Base-by-base conservation (phyloP, 2,888 invertebrate species). In the Ectemnius continuus region DNA sequence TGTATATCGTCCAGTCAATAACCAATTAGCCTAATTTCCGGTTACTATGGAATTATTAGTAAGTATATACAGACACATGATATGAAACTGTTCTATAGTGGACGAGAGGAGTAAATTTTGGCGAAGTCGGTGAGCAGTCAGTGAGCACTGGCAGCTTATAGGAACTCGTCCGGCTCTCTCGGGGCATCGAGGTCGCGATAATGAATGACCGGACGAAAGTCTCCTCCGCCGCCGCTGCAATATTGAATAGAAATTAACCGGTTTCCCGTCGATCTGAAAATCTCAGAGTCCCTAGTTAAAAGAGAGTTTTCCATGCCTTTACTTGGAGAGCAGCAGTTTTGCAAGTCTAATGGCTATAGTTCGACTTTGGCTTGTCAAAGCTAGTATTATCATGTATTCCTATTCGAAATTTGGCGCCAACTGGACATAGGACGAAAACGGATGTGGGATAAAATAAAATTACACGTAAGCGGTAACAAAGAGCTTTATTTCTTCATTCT, bases 121-220 rank as follows among this genome's bases (percentile, higher is more conserved):
- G 26, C 13, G 57, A 8, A 16, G 14, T 62, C 46, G 47, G 28
- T 36, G 36, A 23, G 23, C 36, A 36, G 36, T 36, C 8, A 36
- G 36, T 36, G 36, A 36, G 36, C 23, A n/a, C 26, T 3, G 18
- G 57, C 4, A 18, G 62, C 65, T 67, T 84, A 83, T 86, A 95
- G 93, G 92, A 96, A 96, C 92, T 97, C 96, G 92, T 97, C 96
- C 82, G 96, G 96, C 92, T 97, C 97, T 91, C 96, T 94, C 80
- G 97, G 97, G 84, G 97, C 97, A 92, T 97, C 97, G 93, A 97
- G 94, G 92, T 97, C 97, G 91, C 97, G 94, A 93, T 97, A 97
- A 92, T 97, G 97, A 91, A 97, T 96, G 90, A 97, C 95, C 87
- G 97, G 96, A 89, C 97, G 95, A 92, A 95, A 96, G 91, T 97